A percentile compares a stretch with the other conserved stretches of the same genome.
phyloP scores from a whole-genome alignment of 2,113 vertebrate species.

The Stegastes partitus region DNA sequence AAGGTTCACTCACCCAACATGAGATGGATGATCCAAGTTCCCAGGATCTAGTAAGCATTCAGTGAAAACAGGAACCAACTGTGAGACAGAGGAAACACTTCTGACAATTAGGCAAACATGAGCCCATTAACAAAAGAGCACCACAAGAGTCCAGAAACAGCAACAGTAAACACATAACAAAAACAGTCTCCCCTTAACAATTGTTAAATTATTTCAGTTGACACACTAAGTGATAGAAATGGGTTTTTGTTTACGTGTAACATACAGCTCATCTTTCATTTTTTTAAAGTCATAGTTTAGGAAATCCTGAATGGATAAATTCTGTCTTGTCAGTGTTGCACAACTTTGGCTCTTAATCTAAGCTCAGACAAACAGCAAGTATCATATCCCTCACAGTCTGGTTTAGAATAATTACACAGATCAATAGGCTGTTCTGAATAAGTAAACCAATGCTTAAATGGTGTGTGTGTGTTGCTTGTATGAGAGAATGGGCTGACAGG shows the following conservation, averaged over 20 bases:
- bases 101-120: background rate
- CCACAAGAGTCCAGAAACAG: too few species aligned
- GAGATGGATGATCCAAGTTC: constrained; percentile 98
- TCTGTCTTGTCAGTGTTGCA: too few species aligned
- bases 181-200: too few species aligned
- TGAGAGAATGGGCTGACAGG: background rate
- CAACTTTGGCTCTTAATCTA: background rate
- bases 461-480: constrained; percentile 9
- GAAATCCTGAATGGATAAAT: background rate
- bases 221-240: too few species aligned
- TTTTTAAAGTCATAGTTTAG: too few species aligned
- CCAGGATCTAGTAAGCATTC: constrained; percentile 95
- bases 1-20: constrained; percentile 95
- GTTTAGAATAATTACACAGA: background rate
- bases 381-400: background rate
- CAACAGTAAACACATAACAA: too few species aligned
- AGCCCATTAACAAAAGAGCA: too few species aligned
- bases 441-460: background rate
- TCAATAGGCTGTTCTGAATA: background rate
- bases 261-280: too few species aligned
- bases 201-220: too few species aligned
- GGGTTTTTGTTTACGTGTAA: too few species aligned
- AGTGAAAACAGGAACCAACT: background rate
- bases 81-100: background rate
- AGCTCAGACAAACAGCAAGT: background rate